These are phyloP conservation scores for Drosophila flavopinicola DNA, from an alignment of 2,888 invertebrate species.

Conservation along the genomic window DNA sequence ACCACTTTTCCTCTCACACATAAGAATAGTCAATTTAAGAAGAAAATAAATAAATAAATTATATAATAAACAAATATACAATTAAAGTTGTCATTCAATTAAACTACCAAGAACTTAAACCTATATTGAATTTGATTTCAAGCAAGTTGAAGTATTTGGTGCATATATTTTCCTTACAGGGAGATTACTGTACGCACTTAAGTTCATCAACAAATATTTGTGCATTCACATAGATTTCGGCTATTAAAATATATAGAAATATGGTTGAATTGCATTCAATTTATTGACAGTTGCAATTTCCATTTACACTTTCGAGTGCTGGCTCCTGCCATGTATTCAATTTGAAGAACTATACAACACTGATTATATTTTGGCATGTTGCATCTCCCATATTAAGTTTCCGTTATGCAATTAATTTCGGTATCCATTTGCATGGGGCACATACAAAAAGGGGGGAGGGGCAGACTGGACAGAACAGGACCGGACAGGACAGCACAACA, in stretches of 20 bases:
- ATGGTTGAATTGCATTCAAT: slow-evolving; percentile 10
- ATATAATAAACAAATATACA: too few relatives aligned
- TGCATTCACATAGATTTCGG: not conserved
- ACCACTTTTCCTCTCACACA: too few relatives aligned
- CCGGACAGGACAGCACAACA: slow-evolving; percentile 15
- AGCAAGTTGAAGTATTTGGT: not conserved
- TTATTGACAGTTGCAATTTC: slow-evolving; percentile 24
- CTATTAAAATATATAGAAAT: slow-evolving; percentile 12
- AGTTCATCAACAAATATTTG: not conserved
- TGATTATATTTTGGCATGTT: slow-evolving; percentile 9
- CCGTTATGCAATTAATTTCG: slow-evolving; percentile 32
- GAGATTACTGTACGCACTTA: not conserved
- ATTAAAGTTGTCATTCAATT: too few relatives aligned
- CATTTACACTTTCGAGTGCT: not conserved
- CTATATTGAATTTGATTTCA: not conserved
- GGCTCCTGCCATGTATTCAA: not conserved
- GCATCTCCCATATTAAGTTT: not conserved
- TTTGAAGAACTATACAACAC: slow-evolving; percentile 6
- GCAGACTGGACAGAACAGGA: slow-evolving; percentile 4
- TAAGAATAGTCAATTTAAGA: too few relatives aligned
- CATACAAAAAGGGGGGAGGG: slow-evolving; percentile 1
- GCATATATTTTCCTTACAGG: not conserved
- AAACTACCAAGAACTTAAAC: too few relatives aligned
- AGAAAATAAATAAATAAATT: too few relatives aligned
- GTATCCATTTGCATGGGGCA: slow-evolving; percentile 20